Evolutionary conservation across 2,113 vertebrate genomes (phyloP).

Genomic region (Triplophysa tibetana): DNA sequence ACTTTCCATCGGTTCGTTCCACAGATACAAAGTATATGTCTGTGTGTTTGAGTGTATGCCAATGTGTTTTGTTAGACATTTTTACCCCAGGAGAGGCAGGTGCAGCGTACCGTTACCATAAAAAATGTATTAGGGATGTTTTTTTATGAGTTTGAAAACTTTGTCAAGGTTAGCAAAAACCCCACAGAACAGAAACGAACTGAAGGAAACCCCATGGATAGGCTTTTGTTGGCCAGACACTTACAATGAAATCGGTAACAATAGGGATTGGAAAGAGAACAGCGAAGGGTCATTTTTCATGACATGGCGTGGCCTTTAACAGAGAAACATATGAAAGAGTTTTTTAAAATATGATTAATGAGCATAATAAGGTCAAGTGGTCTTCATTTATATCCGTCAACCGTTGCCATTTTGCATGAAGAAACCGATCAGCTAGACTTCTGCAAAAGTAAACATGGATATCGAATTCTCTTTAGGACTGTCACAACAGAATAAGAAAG

Average conservation of each 20-base stretch:
- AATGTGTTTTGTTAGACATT: background rate
- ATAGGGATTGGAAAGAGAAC: constrained; percentile 35
- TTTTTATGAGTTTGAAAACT: constrained; percentile 39
- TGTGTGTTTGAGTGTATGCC: background rate
- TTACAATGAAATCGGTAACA: constrained; percentile 43
- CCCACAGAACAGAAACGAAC: constrained; percentile 28
- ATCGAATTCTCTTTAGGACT: background rate
- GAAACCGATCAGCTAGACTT: constrained; percentile 22
- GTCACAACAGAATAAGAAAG: background rate
- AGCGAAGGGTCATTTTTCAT: constrained; percentile 49
- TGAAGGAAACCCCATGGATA: constrained; percentile 28
- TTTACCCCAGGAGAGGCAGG: constrained; percentile 22
- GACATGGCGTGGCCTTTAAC: constrained; percentile 37
- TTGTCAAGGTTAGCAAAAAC: constrained; percentile 42
- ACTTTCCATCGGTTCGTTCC: background rate
- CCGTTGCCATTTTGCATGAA: background rate
- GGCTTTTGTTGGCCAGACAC: constrained; percentile 28
- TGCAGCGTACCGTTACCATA: constrained; percentile 23
- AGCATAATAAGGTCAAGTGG: constrained; percentile 51
- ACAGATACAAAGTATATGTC: background rate
- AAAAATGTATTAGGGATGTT: constrained; percentile 5
- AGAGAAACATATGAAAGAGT: constrained; percentile 37
- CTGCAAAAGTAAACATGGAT: constrained; percentile 33
- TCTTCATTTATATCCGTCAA: constrained; percentile 43
- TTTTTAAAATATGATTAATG: constrained; percentile 52